phyloP scores from a whole-genome alignment of 2,888 invertebrate species.

The Nymphalis polychloros region DNA sequence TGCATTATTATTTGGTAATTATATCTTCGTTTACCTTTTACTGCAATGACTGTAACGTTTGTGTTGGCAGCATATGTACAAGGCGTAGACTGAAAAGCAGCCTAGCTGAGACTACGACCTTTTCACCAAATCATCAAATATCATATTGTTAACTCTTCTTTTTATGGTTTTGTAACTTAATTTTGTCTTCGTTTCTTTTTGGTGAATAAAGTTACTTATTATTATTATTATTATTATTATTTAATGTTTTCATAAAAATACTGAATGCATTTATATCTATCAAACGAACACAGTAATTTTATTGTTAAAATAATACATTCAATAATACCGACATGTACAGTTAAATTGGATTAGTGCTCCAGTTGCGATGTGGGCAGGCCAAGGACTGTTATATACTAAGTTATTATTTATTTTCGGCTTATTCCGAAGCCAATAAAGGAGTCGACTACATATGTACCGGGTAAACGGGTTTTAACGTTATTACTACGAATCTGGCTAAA shows the following conservation, averaged over 20 bases:
- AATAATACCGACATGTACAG: slow-evolving; percentile 7
- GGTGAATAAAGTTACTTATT: no score
- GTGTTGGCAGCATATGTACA: no score
- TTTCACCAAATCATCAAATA: no score
- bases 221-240: no score
- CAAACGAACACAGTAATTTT: neutral
- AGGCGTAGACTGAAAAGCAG: no score
- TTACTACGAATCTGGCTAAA: slow-evolving; percentile 13
- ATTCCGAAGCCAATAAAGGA: slow-evolving; percentile 52
- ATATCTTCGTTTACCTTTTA: no score
- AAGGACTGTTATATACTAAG: slow-evolving; percentile 59
- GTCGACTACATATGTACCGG: slow-evolving; percentile 27
- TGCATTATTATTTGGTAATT: no score
- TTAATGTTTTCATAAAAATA: neutral
- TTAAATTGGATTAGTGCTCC: slow-evolving; percentile 63
- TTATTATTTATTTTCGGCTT: slow-evolving; percentile 38
- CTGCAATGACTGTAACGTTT: no score
- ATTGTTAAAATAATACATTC: slow-evolving; percentile 1
- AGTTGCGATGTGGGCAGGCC: slow-evolving; percentile 54
- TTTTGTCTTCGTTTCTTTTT: no score
- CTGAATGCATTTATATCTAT: neutral
- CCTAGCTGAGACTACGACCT: no score
- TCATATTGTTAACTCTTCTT: no score
- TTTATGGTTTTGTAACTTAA: no score
- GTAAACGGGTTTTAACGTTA: slow-evolving; percentile 24